Percentiles rank a stretch among this genome's conserved stretches.
Evolutionary conservation across 2,113 vertebrate species (phyloP).

Genomic region (Caracal caracal): DNA sequence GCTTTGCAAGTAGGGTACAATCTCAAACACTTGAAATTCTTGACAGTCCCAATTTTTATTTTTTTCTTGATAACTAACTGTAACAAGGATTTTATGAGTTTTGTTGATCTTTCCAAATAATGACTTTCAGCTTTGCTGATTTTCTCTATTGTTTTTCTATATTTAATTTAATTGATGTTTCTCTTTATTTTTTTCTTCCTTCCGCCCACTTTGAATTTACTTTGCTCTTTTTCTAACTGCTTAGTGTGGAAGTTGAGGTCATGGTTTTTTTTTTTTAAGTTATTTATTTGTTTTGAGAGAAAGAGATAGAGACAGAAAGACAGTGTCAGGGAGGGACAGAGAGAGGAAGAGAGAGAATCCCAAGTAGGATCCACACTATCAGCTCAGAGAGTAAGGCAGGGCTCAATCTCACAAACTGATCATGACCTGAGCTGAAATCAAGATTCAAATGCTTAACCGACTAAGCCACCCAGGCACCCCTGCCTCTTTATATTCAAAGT

Average conservation of each 20-base stretch:
- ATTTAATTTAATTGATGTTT: not conserved
- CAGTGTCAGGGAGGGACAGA: too few species aligned
- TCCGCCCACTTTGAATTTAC: not conserved
- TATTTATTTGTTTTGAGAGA: too few species aligned
- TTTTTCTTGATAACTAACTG: not conserved
- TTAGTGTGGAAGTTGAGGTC: not conserved
- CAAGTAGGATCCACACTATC: too few species aligned
- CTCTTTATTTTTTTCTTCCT: not conserved
- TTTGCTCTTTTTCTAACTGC: not conserved
- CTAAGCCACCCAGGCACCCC: too few species aligned
- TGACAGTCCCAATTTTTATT: not conserved
- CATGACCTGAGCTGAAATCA: too few species aligned
- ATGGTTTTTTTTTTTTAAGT: not conserved
- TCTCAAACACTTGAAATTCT: conserved; percentile 6
- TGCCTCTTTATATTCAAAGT: too few species aligned
- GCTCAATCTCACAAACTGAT: too few species aligned
- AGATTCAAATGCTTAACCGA: too few species aligned
- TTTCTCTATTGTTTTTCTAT: not conserved
- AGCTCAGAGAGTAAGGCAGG: too few species aligned
- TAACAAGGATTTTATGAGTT: not conserved
- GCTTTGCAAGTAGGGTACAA: not conserved
- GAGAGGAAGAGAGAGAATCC: too few species aligned
- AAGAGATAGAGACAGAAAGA: too few species aligned
- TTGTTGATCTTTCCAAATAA: not conserved
- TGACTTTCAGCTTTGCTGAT: not conserved